Base-by-base conservation (phyloP, 2,113 vertebrate genomes). In the Arothron firmamentum region DNA sequence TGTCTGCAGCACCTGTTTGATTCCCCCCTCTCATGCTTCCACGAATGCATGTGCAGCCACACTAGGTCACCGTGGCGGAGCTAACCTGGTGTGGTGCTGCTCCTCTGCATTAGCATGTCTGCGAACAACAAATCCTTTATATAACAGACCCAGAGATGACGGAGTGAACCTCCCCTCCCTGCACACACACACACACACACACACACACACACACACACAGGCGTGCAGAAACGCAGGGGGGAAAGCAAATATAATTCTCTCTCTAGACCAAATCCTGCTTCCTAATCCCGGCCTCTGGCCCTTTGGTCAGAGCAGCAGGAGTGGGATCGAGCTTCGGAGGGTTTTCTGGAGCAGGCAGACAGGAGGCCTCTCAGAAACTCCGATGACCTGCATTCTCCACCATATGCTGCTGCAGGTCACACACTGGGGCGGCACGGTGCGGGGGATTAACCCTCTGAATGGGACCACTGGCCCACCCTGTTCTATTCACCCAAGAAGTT, bases 301-400 rank as follows among this genome's bases (percentile, higher is more conserved):
- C 31, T 83, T 77, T 42, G 77, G 86, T 88, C 59, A 67, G 82
- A 70, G 59, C 75, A 79, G 81, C 78, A 59, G 65, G 72, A 79
- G 70, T 73, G 74, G 77, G 82, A 79, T 54, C 49, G 70, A 65
- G 56, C 65, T 70, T 72, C 67, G 67, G 50, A 79, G 53, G 62
- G 74, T 58, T 85, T 84, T 82, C 45, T 85, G 75, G 80, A 82
- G 79, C 85, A 83, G 79, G 86, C 80, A 71, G 75, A 74, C 68
- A 85, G 46, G 52, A 71, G 68, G 70, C 66, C 68, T 80, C 59
- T 70, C 75, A 77, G 56, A 80, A 82, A 82, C 75, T 74, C 63
- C 70, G 51, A 53, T 86, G 87, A 85, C 85, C 85, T 86, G 85
- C 87, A 88, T 87, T 87, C 17, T 31, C 67, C 67, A 82, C 82